Percentiles rank a stretch among this genome's conserved stretches.
Conservation (phyloP, 2,113 vertebrate species). For the Sardina pilchardus region DNA sequence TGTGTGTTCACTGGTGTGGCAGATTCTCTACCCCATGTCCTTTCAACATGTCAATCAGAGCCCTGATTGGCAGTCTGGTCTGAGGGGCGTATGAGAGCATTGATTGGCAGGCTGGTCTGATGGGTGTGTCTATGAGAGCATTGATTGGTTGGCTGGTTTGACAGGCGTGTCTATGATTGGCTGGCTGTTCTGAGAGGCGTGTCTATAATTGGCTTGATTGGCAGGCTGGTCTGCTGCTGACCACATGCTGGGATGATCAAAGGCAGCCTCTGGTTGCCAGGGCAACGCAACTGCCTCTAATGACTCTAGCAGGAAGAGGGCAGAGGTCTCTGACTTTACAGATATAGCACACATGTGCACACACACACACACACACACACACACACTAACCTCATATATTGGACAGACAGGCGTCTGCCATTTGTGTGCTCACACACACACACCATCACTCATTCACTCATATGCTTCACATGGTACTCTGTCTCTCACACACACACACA, state of each 20-base stretch:
- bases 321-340: neutral
- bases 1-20: neutral
- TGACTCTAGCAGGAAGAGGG: neutral
- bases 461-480: no score
- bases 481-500: neutral
- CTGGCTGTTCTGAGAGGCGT: neutral
- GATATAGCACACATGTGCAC: constrained; percentile 1
- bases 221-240: neutral
- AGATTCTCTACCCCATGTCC: neutral
- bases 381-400: no score
- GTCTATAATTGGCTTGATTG: neutral
- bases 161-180: neutral
- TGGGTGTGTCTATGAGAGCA: neutral
- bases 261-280: neutral
- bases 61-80: neutral
- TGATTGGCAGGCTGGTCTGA: neutral
- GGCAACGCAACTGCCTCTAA: neutral
- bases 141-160: neutral
- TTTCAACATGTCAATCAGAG: neutral
- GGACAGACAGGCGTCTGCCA: no score
- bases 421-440: neutral
- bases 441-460: no score
- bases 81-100: neutral
- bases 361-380: neutral
- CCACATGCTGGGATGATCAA: neutral